Conservation (phyloP, 2,113 vertebrate species). For the Pantherophis guttatus region DNA sequence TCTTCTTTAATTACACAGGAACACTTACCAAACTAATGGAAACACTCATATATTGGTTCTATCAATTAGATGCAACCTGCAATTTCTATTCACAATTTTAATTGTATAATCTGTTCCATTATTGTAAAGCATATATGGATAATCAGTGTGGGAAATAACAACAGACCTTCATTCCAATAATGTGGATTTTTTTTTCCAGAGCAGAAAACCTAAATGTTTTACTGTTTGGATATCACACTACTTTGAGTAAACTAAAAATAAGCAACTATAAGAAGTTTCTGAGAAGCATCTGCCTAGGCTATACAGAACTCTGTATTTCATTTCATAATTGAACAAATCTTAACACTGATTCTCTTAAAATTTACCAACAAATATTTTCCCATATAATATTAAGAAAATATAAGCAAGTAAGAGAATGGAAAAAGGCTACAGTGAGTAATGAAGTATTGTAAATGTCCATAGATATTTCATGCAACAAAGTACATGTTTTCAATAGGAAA, state of each 20-base stretch:
- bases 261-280: not conserved
- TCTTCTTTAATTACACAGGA: constrained; percentile 4
- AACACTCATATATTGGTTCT: not conserved
- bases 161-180: constrained; percentile 4
- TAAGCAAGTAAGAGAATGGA: not conserved
- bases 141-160: not conserved
- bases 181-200: not conserved
- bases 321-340: not conserved
- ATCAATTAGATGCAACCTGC: not conserved
- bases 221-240: not conserved
- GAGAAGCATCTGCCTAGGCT: too few species aligned
- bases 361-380: constrained; percentile 9
- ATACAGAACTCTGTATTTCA: not conserved
- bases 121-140: constrained; percentile 1
- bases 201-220: not conserved
- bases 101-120: not conserved
- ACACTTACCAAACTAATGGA: constrained; percentile 13
- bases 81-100: constrained; percentile 5
- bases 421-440: not conserved
- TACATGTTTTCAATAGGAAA: not conserved
- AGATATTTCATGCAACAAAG: not conserved
- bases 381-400: not conserved
- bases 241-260: not conserved
- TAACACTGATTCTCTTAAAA: not conserved
- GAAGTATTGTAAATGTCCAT: not conserved